Evolutionary conservation across 23 tunicate species (phyloP), one percentile per base, ranked within the genome.

Genomic region (Halocynthia aurantium): DNA sequence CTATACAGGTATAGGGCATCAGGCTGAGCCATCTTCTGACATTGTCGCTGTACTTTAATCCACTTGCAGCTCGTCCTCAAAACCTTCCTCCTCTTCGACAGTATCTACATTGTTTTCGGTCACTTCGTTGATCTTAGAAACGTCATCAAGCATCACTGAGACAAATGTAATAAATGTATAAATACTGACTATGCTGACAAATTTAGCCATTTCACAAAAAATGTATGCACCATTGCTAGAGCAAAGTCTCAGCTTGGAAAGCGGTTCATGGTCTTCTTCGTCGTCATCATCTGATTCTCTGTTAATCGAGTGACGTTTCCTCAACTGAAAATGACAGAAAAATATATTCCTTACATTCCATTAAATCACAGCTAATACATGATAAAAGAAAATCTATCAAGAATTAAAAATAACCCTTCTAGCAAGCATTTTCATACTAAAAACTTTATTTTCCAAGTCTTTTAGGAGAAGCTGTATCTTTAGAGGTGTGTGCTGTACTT

Each of bases 231-330:
- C 71, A 6, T n/a, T 7, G 51, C 8, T n/a, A 52, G 54, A 62
- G 72, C 21, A 50, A 31, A 31, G 44, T 31, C 44, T 31, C 44
- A 31, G 8, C 17, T 75, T 83, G 22, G 69, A 50, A 18, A 76
- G 81, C 18, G 56, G 8, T 52, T 58, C 72, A 12, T 22, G n/a
- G 50, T 77, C 81, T 4, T 53, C 76, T 20, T 76, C 75, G 31
- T 76, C 80, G 50, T 52, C 40, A 53, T 65, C 73, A 71, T 71
- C 55, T 40, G 62, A 70, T 12, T 77, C 81, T 15, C 12, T 20
- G 10, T 56, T 52, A 57, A 22, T 51, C 61, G 63, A 63, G 11
- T 61, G 80, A 13, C 80, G 52, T 52, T 80, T 80, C 44, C 11
- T 67, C 15, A 12, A 49, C 62, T 67, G 49, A 67, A 67, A 19